These are phyloP conservation scores for Tamias sibiricus DNA, from an alignment of 2,113 vertebrate genomes.

Conservation along the genomic window DNA sequence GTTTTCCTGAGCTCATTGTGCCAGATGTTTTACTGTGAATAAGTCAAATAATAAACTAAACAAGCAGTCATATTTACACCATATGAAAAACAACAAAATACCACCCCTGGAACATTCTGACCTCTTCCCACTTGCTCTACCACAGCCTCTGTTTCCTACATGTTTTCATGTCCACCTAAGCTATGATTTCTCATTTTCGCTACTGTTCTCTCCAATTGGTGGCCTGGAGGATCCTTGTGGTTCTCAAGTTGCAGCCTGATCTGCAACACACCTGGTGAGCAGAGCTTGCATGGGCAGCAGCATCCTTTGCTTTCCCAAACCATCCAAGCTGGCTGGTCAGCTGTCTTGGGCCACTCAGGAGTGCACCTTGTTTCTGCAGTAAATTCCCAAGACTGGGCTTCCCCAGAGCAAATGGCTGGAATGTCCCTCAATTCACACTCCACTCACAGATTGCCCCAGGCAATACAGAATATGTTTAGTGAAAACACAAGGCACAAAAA, in stretches of 20 bases:
- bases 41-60: background rate
- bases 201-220: background rate
- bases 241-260: background rate
- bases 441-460: too few relatives aligned
- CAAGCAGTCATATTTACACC: background rate
- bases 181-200: background rate
- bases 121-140: background rate
- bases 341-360: background rate
- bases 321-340: too few relatives aligned
- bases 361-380: background rate
- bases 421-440: too few relatives aligned
- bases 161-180: background rate
- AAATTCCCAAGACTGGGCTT: background rate
- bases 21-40: background rate
- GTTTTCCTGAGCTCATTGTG: background rate
- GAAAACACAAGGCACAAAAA: background rate
- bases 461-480: background rate
- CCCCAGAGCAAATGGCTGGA: too few relatives aligned
- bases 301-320: too few relatives aligned
- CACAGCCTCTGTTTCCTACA: background rate
- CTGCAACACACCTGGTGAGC: too few relatives aligned
- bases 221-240: background rate
- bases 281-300: too few relatives aligned
- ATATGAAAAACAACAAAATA: background rate
- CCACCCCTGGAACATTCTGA: background rate